Base-by-base conservation (phyloP, 1,140 invertebrate species). In the Leguminivora glycinivorella region DNA sequence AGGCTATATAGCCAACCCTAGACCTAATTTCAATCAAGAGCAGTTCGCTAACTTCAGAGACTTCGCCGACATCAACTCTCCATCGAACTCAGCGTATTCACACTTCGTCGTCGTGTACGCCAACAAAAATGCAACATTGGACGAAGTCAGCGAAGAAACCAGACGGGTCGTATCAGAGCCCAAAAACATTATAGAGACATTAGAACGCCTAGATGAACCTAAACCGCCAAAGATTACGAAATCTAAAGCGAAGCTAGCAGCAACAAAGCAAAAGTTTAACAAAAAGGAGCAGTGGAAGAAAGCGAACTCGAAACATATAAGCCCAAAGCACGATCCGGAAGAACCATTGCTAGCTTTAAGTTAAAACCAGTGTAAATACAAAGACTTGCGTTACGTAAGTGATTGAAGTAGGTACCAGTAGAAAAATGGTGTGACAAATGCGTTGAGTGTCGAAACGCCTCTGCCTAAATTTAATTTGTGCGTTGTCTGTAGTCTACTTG, bases 11-110 rank as follows among this genome's bases (percentile, higher is more conserved):
- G 87, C 88, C 0, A 93, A 93, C 68, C 92, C 93, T 7, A 87
- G 93, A 80, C 94, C 94, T 0, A 92, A 93, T 71, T 93, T 93
- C 73, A 94, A 94, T 40, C 95, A 94, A 78, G 93, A 96, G 76
- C 96, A 96, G 80, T 97, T 97, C 78, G 96, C 96, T 3, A 97
- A 97, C 80, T 97, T 97, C 91, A 93, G 96, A 72, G 96, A 97
- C 79, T 97, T 97, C 80, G 96, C 96, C 0, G 96, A 97, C 77
- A 97, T 97, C 26, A 97, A 96, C 47, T 95, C 95, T 6, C 96
- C 96, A 10, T 94, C 95, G 0, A 96, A 96, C 80, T 94, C 96
- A 1, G 95, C 95, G 4, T 97, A 95, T 83, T 97, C 96, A 0
- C 95, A 97, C 75, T 94, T 95, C 70, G 95, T 96, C 22, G 95